phyloP scores from a whole-genome alignment of 2,888 invertebrate species.

The Noctua janthe region DNA sequence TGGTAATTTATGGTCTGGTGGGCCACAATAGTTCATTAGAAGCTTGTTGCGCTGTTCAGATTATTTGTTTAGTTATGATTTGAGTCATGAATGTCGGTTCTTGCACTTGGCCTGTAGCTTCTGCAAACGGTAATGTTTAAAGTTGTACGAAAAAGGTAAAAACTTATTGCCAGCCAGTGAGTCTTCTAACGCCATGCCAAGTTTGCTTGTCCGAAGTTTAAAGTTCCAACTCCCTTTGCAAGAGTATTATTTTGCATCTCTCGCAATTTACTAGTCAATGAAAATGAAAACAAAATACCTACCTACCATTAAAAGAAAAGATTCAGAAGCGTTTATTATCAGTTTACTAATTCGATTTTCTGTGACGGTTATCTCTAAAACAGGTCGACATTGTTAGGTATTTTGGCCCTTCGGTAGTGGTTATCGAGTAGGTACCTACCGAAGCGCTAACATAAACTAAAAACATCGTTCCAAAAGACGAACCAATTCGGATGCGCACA shows the following conservation, averaged over 20 bases:
- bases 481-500: slow-evolving; percentile 8
- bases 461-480: neutral
- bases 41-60: slow-evolving; percentile 41
- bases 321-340: neutral
- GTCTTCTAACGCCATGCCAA: neutral
- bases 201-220: neutral
- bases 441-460: neutral
- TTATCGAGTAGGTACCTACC: neutral
- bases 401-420: neutral
- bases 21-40: slow-evolving; percentile 57
- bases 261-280: neutral
- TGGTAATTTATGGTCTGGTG: slow-evolving; percentile 40
- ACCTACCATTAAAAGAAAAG: too few species aligned
- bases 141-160: neutral
- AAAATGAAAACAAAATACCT: neutral
- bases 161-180: neutral
- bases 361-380: neutral
- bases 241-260: neutral
- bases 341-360: neutral
- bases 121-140: neutral
- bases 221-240: neutral
- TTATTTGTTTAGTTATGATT: slow-evolving; percentile 39
- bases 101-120: neutral
- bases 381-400: neutral
- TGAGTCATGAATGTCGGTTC: neutral